Base-by-base conservation (phyloP, 1,140 invertebrate species). In the Protaetia brevitarsis region DNA sequence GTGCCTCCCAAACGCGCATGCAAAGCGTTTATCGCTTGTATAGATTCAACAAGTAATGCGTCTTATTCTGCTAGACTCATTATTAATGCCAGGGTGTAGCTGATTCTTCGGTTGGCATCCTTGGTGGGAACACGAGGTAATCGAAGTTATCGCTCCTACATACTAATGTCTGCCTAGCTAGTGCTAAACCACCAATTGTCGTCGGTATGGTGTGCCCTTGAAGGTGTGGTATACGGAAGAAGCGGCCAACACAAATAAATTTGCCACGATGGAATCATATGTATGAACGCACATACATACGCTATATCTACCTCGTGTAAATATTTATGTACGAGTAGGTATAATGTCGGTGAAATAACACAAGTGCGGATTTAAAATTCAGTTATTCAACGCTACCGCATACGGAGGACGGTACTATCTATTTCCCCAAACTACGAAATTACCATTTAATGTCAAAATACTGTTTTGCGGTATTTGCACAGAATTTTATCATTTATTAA, bases 51-150 rank as follows among this genome's bases (percentile, higher is more conserved):
- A 51, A 10, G 41, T 51, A 59, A 59, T 59, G 29, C 57, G 57
- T 59, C 57, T 59, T 59, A 59, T 59, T 59, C 30, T 13, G 29
- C 26, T 31, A 56, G 29, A 5, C 56, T 65, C 64, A 65, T 65
- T 65, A 65, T 41, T 51, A 65, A 63, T 57, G 45, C 34, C 31
- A 65, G 64, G 64, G 64, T 65, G 64, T 65, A 36, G 26, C 29
- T 65, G 31, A 31, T 59, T 65, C 64, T 65, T 65, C 31, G 57
- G 56, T 51, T 65, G 51, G 64, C 64, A 65, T 31, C 64, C 64
- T 65, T 65, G 64, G 57, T 65, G 64, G 57, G 51, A 65, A 65
- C 51, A 65, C 64, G 64, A 65, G 64, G 64, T 65, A 65, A 65
- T 59, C 51, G 64, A 29, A 57, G 45, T 30, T 30, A 56, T 65